These are phyloP conservation scores for Crypturellus tataupa DNA, from an alignment of 2,797 vertebrate species.

Conservation along the genomic window DNA sequence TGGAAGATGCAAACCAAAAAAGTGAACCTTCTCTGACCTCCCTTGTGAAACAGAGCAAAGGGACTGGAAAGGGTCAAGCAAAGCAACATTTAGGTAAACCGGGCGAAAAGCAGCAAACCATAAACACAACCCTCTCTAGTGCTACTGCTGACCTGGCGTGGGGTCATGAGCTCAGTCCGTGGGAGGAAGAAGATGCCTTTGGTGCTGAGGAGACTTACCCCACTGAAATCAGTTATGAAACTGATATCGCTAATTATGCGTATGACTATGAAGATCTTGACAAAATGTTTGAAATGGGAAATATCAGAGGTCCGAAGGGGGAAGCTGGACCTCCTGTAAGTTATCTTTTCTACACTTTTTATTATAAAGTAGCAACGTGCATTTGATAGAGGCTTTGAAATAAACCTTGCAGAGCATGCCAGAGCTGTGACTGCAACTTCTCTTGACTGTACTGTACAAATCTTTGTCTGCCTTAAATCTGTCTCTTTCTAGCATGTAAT, in stretches of 20 bases:
- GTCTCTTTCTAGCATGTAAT: background rate
- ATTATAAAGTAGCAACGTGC: background rate
- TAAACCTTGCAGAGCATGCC: background rate
- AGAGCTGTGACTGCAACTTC: background rate
- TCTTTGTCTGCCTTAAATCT: constrained; percentile 14
- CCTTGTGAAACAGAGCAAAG: constrained; percentile 74
- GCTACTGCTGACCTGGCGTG: constrained; percentile 54
- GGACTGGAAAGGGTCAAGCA: constrained; percentile 69
- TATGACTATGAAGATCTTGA: constrained; percentile 91
- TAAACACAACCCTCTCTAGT: constrained; percentile 84
- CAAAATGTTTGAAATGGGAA: constrained; percentile 87
- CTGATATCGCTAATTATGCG: constrained; percentile 86
- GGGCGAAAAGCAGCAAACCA: constrained; percentile 76
- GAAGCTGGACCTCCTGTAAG: constrained; percentile 94
- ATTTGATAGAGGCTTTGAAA: constrained; percentile 39
- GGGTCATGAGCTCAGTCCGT: constrained; percentile 79
- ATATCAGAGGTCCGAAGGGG: constrained; percentile 91
- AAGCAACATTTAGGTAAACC: constrained; percentile 65
- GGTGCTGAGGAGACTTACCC: constrained; percentile 64
- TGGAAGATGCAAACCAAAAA: constrained; percentile 68
- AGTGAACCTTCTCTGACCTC: constrained; percentile 60
- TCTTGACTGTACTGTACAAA: background rate
- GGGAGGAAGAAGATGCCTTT: constrained; percentile 80
- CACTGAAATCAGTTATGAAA: constrained; percentile 82
- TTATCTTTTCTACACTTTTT: constrained; percentile 69